Evolutionary conservation across 2,797 vertebrate species (phyloP).

Genomic region (Nyctalus aviator): DNA sequence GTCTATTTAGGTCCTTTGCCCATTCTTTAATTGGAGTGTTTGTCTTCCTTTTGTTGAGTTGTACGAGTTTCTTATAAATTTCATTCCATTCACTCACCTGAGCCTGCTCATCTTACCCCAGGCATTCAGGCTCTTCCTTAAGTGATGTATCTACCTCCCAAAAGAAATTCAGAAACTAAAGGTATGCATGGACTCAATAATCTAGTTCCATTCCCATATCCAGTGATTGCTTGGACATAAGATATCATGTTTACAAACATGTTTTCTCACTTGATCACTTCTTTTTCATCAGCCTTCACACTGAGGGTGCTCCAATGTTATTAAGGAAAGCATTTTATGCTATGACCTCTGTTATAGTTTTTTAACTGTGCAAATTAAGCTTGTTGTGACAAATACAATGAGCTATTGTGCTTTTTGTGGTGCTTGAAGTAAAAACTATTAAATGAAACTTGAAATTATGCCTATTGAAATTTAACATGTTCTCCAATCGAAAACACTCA

Average conservation of each 20-base stretch:
- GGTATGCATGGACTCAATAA: not conserved
- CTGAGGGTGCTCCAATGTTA: not conserved
- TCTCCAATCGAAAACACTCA: not conserved
- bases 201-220: not conserved
- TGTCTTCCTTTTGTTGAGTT: no score
- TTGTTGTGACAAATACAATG: not conserved
- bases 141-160: not conserved
- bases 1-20: no score
- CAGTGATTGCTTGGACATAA: not conserved
- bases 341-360: not conserved
- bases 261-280: conserved; percentile 11
- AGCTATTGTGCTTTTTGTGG: not conserved
- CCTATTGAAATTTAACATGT: not conserved
- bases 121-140: not conserved
- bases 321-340: not conserved
- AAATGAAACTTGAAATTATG: not conserved
- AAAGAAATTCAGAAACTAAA: not conserved
- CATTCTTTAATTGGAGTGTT: no score
- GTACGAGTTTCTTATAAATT: no score
- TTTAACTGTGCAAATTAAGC: not conserved
- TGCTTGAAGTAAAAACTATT: conserved; percentile 33
- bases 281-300: not conserved
- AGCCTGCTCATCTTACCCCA: not conserved
- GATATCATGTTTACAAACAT: not conserved
- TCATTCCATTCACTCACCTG: not conserved